These are phyloP conservation scores for Chondrilla cf. caribensis DNA, from an alignment of 37 sponge, comb jelly and placozoan species.

Conservation along the genomic window DNA sequence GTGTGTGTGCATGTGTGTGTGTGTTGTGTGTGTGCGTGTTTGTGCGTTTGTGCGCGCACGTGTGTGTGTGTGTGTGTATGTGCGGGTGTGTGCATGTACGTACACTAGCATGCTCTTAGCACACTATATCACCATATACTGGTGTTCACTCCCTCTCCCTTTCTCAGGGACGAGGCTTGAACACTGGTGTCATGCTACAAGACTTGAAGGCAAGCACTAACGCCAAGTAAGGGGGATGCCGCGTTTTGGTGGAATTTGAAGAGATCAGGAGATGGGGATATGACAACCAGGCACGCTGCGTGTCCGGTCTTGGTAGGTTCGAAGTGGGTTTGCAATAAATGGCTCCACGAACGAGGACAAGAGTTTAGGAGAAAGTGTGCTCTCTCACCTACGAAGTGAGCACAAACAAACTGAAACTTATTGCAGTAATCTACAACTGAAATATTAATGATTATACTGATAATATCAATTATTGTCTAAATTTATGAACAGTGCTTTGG, in stretches of 20 bases:
- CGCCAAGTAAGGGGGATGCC: constrained; percentile 65
- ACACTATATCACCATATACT: no score
- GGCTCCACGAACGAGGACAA: constrained; percentile 95
- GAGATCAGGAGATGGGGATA: constrained; percentile 69
- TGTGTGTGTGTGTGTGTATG: no score
- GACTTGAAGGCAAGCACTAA: constrained; percentile 49
- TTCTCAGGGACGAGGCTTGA: constrained; percentile 72
- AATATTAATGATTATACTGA: no score
- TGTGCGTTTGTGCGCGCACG: no score
- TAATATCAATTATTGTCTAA: no score
- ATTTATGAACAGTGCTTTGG: no score
- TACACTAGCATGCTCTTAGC: no score
- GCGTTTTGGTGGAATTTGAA: constrained; percentile 71
- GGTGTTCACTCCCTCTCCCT: background rate
- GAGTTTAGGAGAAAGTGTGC: constrained; percentile 84
- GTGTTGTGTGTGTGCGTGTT: no score
- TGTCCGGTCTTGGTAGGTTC: constrained; percentile 95
- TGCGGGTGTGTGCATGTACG: no score
- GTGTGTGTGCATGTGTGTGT: no score
- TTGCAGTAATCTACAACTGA: no score
- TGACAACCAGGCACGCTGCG: constrained; percentile 85
- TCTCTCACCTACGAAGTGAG: constrained; percentile 34
- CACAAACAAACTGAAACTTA: no score
- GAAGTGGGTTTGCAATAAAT: constrained; percentile 97
- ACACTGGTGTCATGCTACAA: constrained; percentile 87